A percentile compares a stretch with the other conserved stretches of the same genome.
Conservation (phyloP, 2,113 vertebrate species). For the Lophochroa leadbeateri region DNA sequence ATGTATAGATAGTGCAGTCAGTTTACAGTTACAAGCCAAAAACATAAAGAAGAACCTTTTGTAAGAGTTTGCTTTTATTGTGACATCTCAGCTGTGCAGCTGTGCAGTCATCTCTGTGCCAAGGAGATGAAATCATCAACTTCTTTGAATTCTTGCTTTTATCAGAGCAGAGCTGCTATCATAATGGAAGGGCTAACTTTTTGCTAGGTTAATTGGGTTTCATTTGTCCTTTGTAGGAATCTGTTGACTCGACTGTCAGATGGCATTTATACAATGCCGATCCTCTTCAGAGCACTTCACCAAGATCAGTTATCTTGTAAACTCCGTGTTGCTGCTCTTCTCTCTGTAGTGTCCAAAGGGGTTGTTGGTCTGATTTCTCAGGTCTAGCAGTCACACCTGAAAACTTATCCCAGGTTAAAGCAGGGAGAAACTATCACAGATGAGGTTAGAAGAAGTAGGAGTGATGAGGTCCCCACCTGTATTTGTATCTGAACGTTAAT, state of each 20-base stretch:
- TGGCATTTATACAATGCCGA: not conserved
- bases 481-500: not conserved
- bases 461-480: not conserved
- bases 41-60: not conserved
- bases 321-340: fast-evolving
- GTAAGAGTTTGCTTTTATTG: not conserved
- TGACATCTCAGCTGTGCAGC: conserved; percentile 28
- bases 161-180: conserved; percentile 4
- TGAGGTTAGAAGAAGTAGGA: not conserved
- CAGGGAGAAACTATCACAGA: not conserved
- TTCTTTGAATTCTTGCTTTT: conserved; percentile 25
- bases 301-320: not conserved
- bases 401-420: not conserved
- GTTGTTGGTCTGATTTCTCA: not conserved
- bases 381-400: not conserved
- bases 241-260: not conserved
- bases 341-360: not conserved
- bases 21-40: not conserved
- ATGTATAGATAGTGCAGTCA: not conserved
- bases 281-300: not conserved
- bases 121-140: conserved; percentile 19
- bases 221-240: not conserved
- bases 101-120: not conserved
- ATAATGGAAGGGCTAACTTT: not conserved
- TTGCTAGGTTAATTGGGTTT: not conserved